phyloP scores from a whole-genome alignment of 1,140 invertebrate genomes.

The Hyphantria cunea region DNA sequence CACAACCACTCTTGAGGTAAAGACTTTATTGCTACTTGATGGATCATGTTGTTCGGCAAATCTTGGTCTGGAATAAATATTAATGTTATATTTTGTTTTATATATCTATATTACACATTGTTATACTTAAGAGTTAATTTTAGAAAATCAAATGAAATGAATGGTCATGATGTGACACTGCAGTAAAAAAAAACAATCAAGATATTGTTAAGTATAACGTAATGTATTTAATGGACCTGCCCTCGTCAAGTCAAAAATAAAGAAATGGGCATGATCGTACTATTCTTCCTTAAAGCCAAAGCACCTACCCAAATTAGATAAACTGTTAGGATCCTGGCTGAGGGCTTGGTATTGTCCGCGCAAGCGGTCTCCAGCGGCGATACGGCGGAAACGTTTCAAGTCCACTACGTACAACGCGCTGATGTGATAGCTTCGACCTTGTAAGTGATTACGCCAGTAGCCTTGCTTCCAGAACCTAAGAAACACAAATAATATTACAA shows the following conservation, averaged over 20 bases:
- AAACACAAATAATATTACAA: no score
- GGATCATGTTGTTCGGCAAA: constrained; percentile 95
- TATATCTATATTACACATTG: no score
- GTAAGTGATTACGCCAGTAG: constrained; percentile 99
- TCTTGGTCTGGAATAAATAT: constrained; percentile 81
- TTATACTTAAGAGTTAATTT: no score
- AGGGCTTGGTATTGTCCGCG: constrained; percentile 98
- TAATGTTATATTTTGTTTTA: no score
- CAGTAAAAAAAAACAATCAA: no score
- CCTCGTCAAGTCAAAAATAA: no score
- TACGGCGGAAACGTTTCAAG: constrained; percentile 96
- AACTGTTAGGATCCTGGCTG: constrained; percentile 98
- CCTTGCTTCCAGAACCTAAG: constrained; percentile 98
- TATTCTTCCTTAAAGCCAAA: no score
- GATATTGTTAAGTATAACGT: no score
- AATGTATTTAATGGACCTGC: no score
- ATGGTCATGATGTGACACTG: no score
- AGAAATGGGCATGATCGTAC: no score
- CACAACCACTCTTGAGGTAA: constrained; percentile 99
- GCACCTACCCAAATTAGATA: constrained; percentile 96
- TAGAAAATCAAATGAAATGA: no score
- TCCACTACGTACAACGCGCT: constrained; percentile 99
- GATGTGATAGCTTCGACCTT: constrained; percentile 98
- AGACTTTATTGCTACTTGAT: constrained; percentile 99
- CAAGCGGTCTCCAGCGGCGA: constrained; percentile 98